Percentiles rank a stretch among this genome's conserved stretches.
These are phyloP conservation scores for Cynoglossus semilaevis DNA, from an alignment of 2,113 vertebrate genomes.

Conservation along the genomic window DNA sequence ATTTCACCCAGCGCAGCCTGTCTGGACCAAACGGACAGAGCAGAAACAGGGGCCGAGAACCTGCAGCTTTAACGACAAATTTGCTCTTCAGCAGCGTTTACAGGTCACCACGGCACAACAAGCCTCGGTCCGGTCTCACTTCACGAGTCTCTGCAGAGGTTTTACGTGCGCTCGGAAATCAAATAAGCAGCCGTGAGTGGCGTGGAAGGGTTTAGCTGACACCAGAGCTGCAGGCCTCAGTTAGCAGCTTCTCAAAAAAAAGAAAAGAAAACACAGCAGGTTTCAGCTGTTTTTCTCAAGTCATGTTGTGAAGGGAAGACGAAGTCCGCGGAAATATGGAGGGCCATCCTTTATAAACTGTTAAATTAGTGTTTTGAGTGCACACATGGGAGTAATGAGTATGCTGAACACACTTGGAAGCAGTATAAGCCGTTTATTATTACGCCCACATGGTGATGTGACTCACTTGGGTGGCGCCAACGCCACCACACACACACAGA, in stretches of 20 bases:
- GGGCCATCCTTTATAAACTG: slow-evolving; percentile 47
- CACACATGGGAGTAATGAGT: slow-evolving; percentile 69
- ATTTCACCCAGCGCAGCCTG: slow-evolving; percentile 49
- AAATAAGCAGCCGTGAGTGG: slow-evolving; percentile 23
- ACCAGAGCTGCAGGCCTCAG: slow-evolving; percentile 6
- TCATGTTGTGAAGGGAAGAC: not conserved
- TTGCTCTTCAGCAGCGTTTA: slow-evolving; percentile 22
- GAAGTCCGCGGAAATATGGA: slow-evolving; percentile 37
- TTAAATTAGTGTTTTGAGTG: slow-evolving; percentile 67
- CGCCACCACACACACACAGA: slow-evolving; percentile 38
- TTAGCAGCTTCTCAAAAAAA: too few relatives aligned
- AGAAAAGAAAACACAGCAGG: too few relatives aligned
- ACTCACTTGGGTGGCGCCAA: slow-evolving; percentile 66
- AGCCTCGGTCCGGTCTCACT: slow-evolving; percentile 26
- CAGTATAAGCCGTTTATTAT: slow-evolving; percentile 63
- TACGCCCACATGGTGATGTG: slow-evolving; percentile 58
- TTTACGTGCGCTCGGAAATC: slow-evolving; percentile 39
- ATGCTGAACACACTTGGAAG: slow-evolving; percentile 54
- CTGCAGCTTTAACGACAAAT: slow-evolving; percentile 46
- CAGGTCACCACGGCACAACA: slow-evolving; percentile 29
- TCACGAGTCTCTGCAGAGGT: slow-evolving; percentile 22
- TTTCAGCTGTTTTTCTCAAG: slow-evolving; percentile 6
- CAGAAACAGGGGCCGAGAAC: slow-evolving; percentile 50
- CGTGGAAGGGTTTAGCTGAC: slow-evolving; percentile 12
- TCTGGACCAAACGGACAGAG: slow-evolving; percentile 56